Conservation (phyloP, 2,888 invertebrate genomes). For the Anaspis maculata region DNA sequence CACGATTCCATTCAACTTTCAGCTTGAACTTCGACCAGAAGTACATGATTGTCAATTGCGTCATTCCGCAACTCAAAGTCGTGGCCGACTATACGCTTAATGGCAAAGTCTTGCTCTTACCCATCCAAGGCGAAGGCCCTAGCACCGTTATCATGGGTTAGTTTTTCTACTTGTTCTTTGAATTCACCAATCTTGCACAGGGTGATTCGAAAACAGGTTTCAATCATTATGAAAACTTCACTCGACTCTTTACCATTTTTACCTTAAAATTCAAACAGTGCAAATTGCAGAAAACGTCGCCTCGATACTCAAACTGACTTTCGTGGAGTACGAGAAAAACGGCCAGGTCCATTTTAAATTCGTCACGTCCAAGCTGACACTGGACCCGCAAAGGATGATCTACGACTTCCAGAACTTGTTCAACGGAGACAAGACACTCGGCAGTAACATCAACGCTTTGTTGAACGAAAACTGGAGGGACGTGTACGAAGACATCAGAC, state of each 20-base stretch:
- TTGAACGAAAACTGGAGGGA: conserved; percentile 24
- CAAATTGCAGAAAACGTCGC: too few relatives aligned
- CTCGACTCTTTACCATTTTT: neutral
- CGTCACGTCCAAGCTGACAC: conserved; percentile 36
- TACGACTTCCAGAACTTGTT: conserved; percentile 58
- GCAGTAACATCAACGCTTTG: conserved; percentile 19
- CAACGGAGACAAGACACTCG: conserved; percentile 18
- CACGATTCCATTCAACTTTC: neutral
- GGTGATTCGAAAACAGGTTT: neutral
- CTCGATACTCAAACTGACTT: conserved; percentile 1
- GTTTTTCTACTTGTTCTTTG: neutral
- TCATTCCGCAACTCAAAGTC: conserved; percentile 1
- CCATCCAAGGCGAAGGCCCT: conserved; percentile 2
- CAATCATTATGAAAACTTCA: conserved; percentile 1
- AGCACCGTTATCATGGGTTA: too few relatives aligned
- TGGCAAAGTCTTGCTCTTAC: conserved; percentile 4
- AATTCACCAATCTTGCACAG: neutral
- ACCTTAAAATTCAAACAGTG: neutral
- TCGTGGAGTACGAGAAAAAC: too few relatives aligned
- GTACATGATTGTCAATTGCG: neutral
- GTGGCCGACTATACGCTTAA: conserved; percentile 2
- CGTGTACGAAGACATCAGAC: conserved; percentile 42
- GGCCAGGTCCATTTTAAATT: neutral
- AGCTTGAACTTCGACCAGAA: conserved; percentile 4
- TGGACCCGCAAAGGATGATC: conserved; percentile 49